Evolutionary conservation across 1,140 invertebrate species (phyloP), one percentile per base, ranked within the genome.

Genomic region (Heliconius eleuchia): DNA sequence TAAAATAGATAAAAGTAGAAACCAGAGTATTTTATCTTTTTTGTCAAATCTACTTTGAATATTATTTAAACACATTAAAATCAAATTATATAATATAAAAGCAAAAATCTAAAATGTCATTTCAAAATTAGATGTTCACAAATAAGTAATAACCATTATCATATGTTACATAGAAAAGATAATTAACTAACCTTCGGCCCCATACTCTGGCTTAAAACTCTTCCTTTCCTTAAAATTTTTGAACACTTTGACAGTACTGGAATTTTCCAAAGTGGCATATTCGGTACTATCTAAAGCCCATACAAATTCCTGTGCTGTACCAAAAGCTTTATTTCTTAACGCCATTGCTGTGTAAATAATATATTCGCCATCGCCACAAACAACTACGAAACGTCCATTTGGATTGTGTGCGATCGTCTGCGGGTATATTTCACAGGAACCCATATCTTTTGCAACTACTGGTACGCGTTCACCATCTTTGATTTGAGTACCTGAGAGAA

Each of bases 281-380:
- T 99, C 98, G 73, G 98, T 99, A 3, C 99, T 99, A 92, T 99
- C 99, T 71, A 97, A 96, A 1, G 98, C 98, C 99, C 99, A 99
- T 0, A 99, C 99, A 95, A 99, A 99, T 94, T 99, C 99, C 79
- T 99, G 98, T 0, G 99, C 99, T 7, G 98, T 97, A 5, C 99
- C 99, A 93, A 99, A 99, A 16, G 98, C 98, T 93, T 99, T 99
- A 92, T 99, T 99, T 71, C 99, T 96, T 52, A 99, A 95, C 0
- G 99, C 99, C 98, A 99, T 99, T 0, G 99, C 98, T 0, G 99
- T 99, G 93, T 99, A 99, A 84, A 99, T 99, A 19, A 99, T 99
- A 91, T 99, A 99, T 92, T 99, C 99, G 1, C 99, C 99, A 95
- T 99, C 99, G 13, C 99, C 99, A 94, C 99, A 99, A 11, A 99